phyloP scores from a whole-genome alignment of 2,113 vertebrate species.

The Salvelinus sp. region DNA sequence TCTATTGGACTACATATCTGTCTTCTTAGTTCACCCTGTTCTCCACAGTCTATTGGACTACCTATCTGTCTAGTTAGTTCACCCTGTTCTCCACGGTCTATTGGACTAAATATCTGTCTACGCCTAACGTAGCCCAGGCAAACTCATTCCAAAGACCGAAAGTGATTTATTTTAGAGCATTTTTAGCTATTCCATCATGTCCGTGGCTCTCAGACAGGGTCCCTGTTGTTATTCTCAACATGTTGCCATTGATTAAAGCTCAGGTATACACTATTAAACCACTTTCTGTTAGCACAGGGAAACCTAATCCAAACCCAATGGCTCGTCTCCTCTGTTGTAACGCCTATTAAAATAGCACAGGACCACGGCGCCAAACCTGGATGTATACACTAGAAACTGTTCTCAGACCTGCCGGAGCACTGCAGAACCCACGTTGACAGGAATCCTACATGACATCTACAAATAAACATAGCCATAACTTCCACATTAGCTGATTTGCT shows the following conservation, averaged over 20 bases:
- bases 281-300: slow-evolving; percentile 64
- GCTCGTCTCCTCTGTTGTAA: slow-evolving; percentile 49
- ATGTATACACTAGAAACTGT: slow-evolving; percentile 38
- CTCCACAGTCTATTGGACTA: no score
- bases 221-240: slow-evolving; percentile 55
- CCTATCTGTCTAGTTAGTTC: no score
- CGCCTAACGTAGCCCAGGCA: no score
- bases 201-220: slow-evolving; percentile 47
- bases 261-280: slow-evolving; percentile 67
- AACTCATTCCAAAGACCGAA: background rate
- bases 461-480: slow-evolving; percentile 51
- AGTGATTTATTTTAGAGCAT: background rate
- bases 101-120: no score
- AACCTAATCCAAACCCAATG: slow-evolving; percentile 58
- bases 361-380: slow-evolving; percentile 1
- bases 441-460: slow-evolving; percentile 49
- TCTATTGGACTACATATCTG: no score
- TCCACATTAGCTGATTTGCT: slow-evolving; percentile 36
- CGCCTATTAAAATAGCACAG: slow-evolving; percentile 57
- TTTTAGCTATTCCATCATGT: slow-evolving; percentile 54
- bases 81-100: no score
- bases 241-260: slow-evolving; percentile 66
- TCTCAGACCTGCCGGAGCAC: slow-evolving; percentile 46
- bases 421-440: slow-evolving; percentile 15
- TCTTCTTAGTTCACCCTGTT: no score